Conservation (phyloP, 2,113 vertebrate genomes). For the Porphyrio hochstetteri region DNA sequence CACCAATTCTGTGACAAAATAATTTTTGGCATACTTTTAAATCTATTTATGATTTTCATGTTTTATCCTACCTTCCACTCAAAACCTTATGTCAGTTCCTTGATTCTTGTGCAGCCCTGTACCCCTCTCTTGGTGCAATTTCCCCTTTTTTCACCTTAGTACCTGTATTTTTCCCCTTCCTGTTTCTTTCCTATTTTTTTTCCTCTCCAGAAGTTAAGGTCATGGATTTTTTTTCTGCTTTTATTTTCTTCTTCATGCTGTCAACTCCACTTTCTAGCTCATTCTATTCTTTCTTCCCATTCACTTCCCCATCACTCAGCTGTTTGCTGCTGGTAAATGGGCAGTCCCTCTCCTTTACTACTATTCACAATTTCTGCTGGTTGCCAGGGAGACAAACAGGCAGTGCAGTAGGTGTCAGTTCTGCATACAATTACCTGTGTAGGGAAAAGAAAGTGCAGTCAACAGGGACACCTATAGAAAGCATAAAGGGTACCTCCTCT, state of each 20-base stretch:
- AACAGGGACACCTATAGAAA: neutral
- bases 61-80: neutral
- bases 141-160: neutral
- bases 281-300: neutral
- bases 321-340: neutral
- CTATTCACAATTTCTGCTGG: neutral
- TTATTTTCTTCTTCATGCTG: neutral
- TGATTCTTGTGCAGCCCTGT: neutral
- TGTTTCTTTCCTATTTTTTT: neutral
- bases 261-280: neutral
- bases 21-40: neutral
- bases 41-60: neutral
- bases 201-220: neutral
- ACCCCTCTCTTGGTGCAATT: neutral
- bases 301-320: neutral
- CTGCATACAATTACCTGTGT: slow-evolving; percentile 27
- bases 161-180: neutral
- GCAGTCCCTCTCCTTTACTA: neutral
- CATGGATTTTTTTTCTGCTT: neutral
- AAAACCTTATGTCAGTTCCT: neutral
- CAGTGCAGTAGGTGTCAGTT: slow-evolving; percentile 25
- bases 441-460: neutral
- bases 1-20: neutral
- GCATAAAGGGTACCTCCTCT: neutral
- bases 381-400: slow-evolving; percentile 58